Evolutionary conservation across 2,797 vertebrate species (phyloP), one percentile per base, ranked within the genome.

Genomic region (Enteromius unitaeniatus): DNA sequence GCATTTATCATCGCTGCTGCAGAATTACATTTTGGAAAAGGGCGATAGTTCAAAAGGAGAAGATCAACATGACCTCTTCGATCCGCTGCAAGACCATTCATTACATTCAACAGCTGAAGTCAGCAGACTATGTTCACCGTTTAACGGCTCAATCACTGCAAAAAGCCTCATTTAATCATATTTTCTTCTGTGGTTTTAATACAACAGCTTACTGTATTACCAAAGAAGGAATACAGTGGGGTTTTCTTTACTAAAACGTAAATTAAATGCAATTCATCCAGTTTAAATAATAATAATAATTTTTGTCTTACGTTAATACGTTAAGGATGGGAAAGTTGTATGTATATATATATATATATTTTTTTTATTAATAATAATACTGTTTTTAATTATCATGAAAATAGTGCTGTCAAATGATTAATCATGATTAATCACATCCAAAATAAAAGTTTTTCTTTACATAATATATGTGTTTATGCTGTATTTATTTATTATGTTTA

Each of bases 1-100:
- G 45, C 81, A 65, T 67, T 82, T 42, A 82, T 76, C 53, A 72
- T 62, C 45, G 1, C 15, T 10, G 9, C 70, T 40, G 34, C 58
- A 28, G n/a, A 53, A 51, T 75, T 26, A 65, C 28, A 13, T 64
- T 49, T 45, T 21, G 3, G 15, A 47, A 10, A 15, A 65, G n/a
- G 55, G 21, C 5, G 2, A 73, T 73, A 60, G 68, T 49, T 81
- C 7, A 60, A 60, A 49, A 65, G 58, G 70, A 40, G 58, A 40
- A 37, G 51, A 62, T 62, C 19, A 82, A 10, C 69, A 15, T 4
- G 55, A 47, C 23, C 19, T 73, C 53, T 23, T 45, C 0, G 1
- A 72, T 72, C 34, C 5, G 31, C 19, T 1, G 19, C 9, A 21
- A 42, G 53, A 58, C 60, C 7, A 14, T 26, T 78, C 15, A 64